Evolutionary conservation across 1,140 invertebrate genomes (phyloP).

Genomic region (Doryteuthis pealeii): DNA sequence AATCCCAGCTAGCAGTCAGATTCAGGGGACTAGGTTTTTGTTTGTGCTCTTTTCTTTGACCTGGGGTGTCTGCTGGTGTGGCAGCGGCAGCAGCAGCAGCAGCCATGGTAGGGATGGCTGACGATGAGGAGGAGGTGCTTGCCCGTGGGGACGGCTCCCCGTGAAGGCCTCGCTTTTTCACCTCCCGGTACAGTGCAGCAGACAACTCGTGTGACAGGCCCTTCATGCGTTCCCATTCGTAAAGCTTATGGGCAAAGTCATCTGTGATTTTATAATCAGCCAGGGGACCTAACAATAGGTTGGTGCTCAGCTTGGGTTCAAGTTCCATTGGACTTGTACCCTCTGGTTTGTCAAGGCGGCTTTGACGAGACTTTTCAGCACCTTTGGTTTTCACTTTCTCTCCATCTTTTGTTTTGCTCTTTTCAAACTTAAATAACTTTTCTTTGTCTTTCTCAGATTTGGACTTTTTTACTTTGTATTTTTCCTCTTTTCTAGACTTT

Average conservation of each 20-base stretch:
- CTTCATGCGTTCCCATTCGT: slow-evolving; percentile 82
- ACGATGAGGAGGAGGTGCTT: background rate
- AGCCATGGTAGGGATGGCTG: background rate
- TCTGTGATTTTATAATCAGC: slow-evolving; percentile 66
- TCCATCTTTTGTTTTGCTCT: slow-evolving; percentile 63
- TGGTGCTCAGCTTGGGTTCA: slow-evolving; percentile 40
- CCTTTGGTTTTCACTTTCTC: slow-evolving; percentile 64
- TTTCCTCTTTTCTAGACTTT: slow-evolving; percentile 38
- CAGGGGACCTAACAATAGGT: slow-evolving; percentile 39
- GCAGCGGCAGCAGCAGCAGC: background rate
- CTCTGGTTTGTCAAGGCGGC: slow-evolving; percentile 65
- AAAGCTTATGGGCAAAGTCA: slow-evolving; percentile 84
- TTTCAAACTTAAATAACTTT: slow-evolving; percentile 68
- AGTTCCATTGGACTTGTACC: slow-evolving; percentile 61
- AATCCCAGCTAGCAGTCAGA: slow-evolving; percentile 39
- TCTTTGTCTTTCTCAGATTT: slow-evolving; percentile 61
- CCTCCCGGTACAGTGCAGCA: slow-evolving; percentile 41
- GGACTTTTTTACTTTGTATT: slow-evolving; percentile 42
- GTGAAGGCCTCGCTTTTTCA: slow-evolving; percentile 35
- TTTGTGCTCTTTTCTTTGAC: background rate
- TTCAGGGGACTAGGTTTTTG: slow-evolving; percentile 38
- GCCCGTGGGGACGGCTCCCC: slow-evolving; percentile 3
- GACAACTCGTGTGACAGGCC: slow-evolving; percentile 38
- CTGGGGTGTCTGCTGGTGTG: too few species aligned
- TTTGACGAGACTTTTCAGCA: slow-evolving; percentile 47